Base-by-base conservation (phyloP, 1,140 invertebrate species). In the Orussus abietinus region DNA sequence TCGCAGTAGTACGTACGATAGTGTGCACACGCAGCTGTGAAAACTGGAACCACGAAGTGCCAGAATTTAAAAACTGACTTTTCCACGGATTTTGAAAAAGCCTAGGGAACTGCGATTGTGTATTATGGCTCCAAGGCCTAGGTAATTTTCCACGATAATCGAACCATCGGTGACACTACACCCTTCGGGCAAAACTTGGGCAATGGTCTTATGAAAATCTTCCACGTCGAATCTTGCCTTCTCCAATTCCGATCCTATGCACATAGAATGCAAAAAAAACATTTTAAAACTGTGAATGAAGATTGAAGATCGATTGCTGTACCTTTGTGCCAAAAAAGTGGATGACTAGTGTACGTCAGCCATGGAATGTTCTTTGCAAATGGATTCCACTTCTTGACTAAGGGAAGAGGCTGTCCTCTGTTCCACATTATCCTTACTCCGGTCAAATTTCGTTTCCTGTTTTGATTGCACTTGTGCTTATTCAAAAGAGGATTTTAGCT, bases 31-130 rank as follows among this genome's bases (percentile, higher is more conserved):
- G n/a, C n/a, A n/a, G n/a, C n/a, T n/a, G n/a, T n/a, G n/a, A n/a
- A n/a, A n/a, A n/a, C n/a, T n/a, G n/a, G n/a, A n/a, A n/a, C n/a
- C n/a, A n/a, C n/a, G n/a, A n/a, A n/a, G n/a, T n/a, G n/a, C n/a
- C n/a, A n/a, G n/a, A 19, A 34, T 36, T 80, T 80, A 92, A 64
- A 91, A 92, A 62, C 88, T 90, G 54, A 91, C 80, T 69, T 87
- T 88, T 34, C 88, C 88, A 47, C 88, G 77, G 28, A 90, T 83
- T 72, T 89, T 89, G 65, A 88, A 90, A 67, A 89, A 92, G 9
- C 90, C 90, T 54, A 92, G 72, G 34, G 80, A 78, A 49, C 85
- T 86, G 53, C 85, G 83, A 68, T 92, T 92, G 60, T 88, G 88
- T n/a, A 92, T 75, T 10, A 90, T 61, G 2, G 88, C 86, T 4